phyloP scores from a whole-genome alignment of 2,797 vertebrate species.

The Diceros bicornis region DNA sequence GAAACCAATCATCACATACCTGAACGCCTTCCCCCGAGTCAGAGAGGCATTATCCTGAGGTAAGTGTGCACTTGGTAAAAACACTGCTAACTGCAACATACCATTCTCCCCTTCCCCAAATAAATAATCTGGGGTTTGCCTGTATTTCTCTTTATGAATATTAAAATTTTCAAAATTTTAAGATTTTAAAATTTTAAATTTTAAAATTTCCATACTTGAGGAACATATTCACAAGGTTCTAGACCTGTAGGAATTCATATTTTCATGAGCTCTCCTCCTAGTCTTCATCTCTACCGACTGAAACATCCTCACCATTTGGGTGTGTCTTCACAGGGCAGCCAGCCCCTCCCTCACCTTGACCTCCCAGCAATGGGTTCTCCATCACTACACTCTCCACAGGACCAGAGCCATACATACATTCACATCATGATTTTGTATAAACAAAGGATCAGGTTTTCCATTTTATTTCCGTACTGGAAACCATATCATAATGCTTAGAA shows the following conservation, averaged over 20 bases:
- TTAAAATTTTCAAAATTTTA: constrained; percentile 47
- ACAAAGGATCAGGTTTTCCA: background rate
- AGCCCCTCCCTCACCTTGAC: background rate
- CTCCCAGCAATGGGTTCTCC: background rate
- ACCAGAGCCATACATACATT: background rate
- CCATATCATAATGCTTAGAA: background rate
- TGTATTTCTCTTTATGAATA: background rate
- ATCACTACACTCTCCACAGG: background rate
- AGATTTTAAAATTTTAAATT: constrained; percentile 38
- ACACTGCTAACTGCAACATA: background rate
- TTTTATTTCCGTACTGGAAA: background rate
- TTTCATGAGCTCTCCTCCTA: background rate
- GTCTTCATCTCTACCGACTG: background rate
- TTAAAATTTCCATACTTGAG: constrained; percentile 20
- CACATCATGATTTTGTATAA: background rate
- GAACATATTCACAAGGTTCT: background rate
- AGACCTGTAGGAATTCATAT: background rate
- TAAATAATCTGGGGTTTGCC: background rate
- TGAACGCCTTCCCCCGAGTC: background rate
- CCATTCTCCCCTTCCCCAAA: background rate
- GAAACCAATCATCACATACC: background rate
- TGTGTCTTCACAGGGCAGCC: background rate
- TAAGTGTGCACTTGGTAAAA: background rate
- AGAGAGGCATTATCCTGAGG: background rate
- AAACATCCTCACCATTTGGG: background rate